phyloP scores from a whole-genome alignment of 92 coral and sea anemone species.

The Desmophyllum pertusum region DNA sequence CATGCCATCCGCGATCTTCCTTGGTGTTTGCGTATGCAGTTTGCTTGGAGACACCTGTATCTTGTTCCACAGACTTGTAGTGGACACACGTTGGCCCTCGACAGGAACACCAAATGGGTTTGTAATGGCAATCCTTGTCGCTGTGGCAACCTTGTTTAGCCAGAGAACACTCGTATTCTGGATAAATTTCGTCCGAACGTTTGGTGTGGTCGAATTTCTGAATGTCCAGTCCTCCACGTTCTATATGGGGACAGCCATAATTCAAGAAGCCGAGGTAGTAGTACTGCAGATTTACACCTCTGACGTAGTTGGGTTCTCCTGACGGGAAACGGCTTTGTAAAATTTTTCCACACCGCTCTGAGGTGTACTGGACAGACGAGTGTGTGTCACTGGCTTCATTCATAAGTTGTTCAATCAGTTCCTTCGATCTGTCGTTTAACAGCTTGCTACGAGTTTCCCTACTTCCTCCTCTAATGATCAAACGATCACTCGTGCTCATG shows the following conservation, averaged over 20 bases:
- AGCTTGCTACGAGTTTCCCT: slow-evolving; percentile 30
- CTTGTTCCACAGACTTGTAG: neutral
- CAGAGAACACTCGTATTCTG: neutral
- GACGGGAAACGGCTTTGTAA: neutral
- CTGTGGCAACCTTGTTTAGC: no score
- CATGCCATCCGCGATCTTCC: neutral
- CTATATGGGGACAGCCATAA: neutral
- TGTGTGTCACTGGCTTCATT: neutral
- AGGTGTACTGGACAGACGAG: neutral
- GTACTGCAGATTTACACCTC: neutral
- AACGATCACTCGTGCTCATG: slow-evolving; percentile 9
- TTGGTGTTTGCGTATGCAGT: no score
- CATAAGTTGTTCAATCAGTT: slow-evolving; percentile 1
- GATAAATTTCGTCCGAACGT: neutral
- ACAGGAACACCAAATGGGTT: neutral
- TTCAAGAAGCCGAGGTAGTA: neutral
- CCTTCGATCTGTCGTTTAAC: slow-evolving; percentile 19
- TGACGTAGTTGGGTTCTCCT: neutral
- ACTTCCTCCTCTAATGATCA: slow-evolving; percentile 32
- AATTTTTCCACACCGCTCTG: neutral
- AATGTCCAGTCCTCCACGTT: neutral
- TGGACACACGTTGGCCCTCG: neutral
- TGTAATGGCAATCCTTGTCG: neutral
- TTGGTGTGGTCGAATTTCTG: neutral
- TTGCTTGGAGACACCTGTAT: no score